Conservation (phyloP, 2,797 vertebrate species). For the Scomberomorus guttatus region DNA sequence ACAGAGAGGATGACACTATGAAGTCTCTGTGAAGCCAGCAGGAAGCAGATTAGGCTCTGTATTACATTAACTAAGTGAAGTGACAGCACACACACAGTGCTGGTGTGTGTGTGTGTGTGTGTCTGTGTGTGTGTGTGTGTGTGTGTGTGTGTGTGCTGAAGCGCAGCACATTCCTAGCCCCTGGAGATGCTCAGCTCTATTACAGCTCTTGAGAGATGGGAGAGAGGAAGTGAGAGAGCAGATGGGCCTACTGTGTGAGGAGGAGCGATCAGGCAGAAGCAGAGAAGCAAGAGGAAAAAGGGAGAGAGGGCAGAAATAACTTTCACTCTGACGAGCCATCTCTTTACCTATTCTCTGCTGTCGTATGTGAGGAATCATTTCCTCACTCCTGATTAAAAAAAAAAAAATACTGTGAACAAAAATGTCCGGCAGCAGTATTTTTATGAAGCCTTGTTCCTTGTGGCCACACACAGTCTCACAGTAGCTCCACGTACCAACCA, state of each 20-base stretch:
- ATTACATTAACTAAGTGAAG: constrained; percentile 44
- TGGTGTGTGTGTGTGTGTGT: constrained; percentile 25
- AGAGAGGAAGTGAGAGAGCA: constrained; percentile 31
- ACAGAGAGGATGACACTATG: constrained; percentile 25
- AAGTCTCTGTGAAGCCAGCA: constrained; percentile 26
- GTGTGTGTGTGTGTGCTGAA: constrained; percentile 7
- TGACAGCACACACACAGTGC: constrained; percentile 15
- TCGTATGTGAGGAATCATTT: not conserved
- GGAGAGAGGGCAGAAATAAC: constrained; percentile 1
- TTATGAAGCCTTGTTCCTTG: constrained; percentile 9
- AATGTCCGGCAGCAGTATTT: not conserved
- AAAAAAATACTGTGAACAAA: not conserved
- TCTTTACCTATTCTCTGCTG: not conserved
- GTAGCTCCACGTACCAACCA: not conserved
- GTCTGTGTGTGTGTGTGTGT: constrained; percentile 26
- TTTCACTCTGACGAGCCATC: not conserved
- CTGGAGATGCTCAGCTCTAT: constrained; percentile 39
- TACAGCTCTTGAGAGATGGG: constrained; percentile 19
- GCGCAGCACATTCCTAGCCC: constrained; percentile 44
- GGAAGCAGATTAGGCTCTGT: constrained; percentile 38
- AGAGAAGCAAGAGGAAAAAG: constrained; percentile 4
- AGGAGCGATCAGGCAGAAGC: constrained; percentile 6
- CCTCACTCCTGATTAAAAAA: not conserved
- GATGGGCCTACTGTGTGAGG: constrained; percentile 45
- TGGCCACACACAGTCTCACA: not conserved